Evolutionary conservation across 2,113 vertebrate genomes (phyloP), one percentile per base, ranked within the genome.

Genomic region (Dicerorhinus sumatrensis): DNA sequence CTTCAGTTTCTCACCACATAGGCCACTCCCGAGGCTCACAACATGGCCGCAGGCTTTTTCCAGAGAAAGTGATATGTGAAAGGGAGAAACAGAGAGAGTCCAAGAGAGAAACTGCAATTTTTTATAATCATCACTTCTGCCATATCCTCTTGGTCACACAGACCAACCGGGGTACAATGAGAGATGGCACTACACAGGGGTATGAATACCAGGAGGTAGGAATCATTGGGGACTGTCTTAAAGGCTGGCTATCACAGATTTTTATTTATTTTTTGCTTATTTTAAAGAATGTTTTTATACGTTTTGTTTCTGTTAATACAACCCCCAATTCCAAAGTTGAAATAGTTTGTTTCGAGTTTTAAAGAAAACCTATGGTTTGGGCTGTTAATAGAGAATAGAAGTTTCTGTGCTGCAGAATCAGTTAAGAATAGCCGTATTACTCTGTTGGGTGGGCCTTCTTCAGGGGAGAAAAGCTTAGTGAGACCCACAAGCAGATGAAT

Each of bases 291-390:
- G 17, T 31, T 56, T 72, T 76, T 58, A 3, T 75, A 75, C 17
- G 51, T 93, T 72, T 88, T 18, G 23, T 90, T 86, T 96, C 72
- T 83, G 1, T 60, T 31, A 23, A 51, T 72, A 63, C 36, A 95
- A 11, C 8, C 51, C 11, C 20, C 20, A 16, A 62, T 91, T 81
- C 54, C 20, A 21, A 79, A n/a, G 54, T 48, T 51, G 31, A 91
- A 79, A 42, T 67, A 23, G 39, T 85, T 83, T 75, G 39, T 91
- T 72, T 63, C 58, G 89, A 79, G 39, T 84, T 92, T 21, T 92
- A 46, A 70, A 67, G 83, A 25, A 97, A 96, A 60, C 25, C 46
- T 65, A 0, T 58, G 65, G 31, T 69, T 92, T 58, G 70, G 31
- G 36, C n/a, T 83, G 42, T 94, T 75, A 20, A 18, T 62, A 76